A percentile compares a stretch with the other conserved stretches of the same genome.
Conservation (phyloP, 1,140 invertebrate genomes). For the Diabrotica virgifera region DNA sequence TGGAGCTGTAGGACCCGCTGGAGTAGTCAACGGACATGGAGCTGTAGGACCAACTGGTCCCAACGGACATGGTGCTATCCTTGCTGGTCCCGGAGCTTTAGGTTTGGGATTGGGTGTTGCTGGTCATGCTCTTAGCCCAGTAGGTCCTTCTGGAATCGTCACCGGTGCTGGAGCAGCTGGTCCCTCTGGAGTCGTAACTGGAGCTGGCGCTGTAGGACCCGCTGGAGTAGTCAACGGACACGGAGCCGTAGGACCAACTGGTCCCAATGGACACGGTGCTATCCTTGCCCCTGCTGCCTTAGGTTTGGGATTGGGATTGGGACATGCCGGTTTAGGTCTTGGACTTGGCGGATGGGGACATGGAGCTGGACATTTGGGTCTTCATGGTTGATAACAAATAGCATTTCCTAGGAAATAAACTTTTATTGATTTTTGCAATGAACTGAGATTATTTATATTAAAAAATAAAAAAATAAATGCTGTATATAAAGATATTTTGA, state of each 20-base stretch:
- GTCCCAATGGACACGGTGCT: not conserved
- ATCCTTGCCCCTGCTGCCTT: not conserved
- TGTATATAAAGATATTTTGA: too few species aligned
- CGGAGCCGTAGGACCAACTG: not conserved
- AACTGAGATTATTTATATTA: too few species aligned
- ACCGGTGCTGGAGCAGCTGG: too few species aligned
- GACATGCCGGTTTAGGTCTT: not conserved
- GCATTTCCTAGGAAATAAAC: too few species aligned
- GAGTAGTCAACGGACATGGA: not conserved
- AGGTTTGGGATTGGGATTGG: not conserved
- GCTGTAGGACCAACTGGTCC: slow-evolving; percentile 12
- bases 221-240: not conserved
- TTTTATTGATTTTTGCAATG: too few species aligned
- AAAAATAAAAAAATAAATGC: too few species aligned
- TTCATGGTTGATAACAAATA: not conserved
- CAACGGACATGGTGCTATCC: slow-evolving; percentile 8
- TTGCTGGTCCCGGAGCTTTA: slow-evolving; percentile 1
- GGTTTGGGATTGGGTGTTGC: not conserved
- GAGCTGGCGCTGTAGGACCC: not conserved
- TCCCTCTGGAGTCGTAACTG: not conserved
- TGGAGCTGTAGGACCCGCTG: not conserved
- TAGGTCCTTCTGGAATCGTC: too few species aligned
- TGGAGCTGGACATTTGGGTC: slow-evolving; percentile 5
- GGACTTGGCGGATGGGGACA: not conserved
- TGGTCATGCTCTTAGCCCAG: not conserved